Percentiles rank a stretch among this genome's conserved stretches.
Evolutionary conservation across 1,140 invertebrate genomes (phyloP).

Genomic region (Papilio glaucus): DNA sequence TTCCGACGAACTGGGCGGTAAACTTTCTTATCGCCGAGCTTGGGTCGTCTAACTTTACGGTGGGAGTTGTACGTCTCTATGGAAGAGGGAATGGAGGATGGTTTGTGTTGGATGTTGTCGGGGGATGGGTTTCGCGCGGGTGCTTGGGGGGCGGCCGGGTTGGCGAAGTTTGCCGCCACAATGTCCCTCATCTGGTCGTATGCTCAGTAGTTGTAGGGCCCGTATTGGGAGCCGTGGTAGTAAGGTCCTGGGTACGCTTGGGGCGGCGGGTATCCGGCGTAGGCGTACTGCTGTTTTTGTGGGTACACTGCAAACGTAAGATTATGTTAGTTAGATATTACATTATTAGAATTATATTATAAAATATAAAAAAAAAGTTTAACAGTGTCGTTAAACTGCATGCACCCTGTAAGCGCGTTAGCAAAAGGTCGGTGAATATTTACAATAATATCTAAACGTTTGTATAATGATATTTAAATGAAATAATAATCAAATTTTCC

Average conservation of each 20-base stretch:
- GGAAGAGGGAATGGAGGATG: slow-evolving; percentile 48
- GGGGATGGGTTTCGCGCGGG: slow-evolving; percentile 71
- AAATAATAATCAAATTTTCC: slow-evolving; percentile 8
- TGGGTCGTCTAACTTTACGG: slow-evolving; percentile 62
- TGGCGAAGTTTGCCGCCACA: slow-evolving; percentile 69
- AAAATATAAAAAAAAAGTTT: slow-evolving; percentile 30
- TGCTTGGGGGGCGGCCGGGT: slow-evolving; percentile 73
- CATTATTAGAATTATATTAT: background rate
- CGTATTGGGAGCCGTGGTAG: slow-evolving; percentile 95
- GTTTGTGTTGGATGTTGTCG: slow-evolving; percentile 45
- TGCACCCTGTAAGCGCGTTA: slow-evolving; percentile 40
- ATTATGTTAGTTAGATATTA: too few species aligned
- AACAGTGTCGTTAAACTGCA: slow-evolving; percentile 45
- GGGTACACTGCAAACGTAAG: slow-evolving; percentile 89
- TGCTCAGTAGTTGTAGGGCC: slow-evolving; percentile 94
- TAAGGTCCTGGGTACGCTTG: slow-evolving; percentile 93
- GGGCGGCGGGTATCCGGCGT: slow-evolving; percentile 90
- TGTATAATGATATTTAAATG: slow-evolving; percentile 31
- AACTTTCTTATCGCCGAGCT: slow-evolving; percentile 65
- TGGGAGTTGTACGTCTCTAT: slow-evolving; percentile 72
- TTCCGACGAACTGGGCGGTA: slow-evolving; percentile 68
- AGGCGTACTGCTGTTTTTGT: slow-evolving; percentile 96
- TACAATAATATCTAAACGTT: slow-evolving; percentile 29
- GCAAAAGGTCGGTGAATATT: slow-evolving; percentile 26
- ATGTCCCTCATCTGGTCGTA: slow-evolving; percentile 79